These are phyloP conservation scores for Pocillopora grandis DNA, from an alignment of 92 coral and sea anemone genomes.

Conservation along the genomic window DNA sequence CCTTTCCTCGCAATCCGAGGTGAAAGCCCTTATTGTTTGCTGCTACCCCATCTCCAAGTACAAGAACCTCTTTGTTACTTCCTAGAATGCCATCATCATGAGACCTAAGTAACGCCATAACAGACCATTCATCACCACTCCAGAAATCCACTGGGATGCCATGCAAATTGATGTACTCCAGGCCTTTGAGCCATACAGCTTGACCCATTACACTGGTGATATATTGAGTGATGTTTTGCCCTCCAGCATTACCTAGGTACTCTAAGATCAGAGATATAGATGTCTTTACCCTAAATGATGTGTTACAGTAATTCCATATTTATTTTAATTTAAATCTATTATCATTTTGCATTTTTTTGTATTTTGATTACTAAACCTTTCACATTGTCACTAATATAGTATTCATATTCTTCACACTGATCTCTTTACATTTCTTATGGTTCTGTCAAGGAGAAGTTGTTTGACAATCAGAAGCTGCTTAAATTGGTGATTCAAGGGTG, in stretches of 20 bases:
- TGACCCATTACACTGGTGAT: slow-evolving; percentile 65
- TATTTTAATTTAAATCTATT: too few species aligned
- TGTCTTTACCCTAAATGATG: too few species aligned
- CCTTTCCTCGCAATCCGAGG: slow-evolving; percentile 59
- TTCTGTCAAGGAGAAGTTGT: too few species aligned
- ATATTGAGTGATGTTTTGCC: slow-evolving; percentile 39
- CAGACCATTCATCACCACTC: slow-evolving; percentile 80
- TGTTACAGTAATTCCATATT: too few species aligned
- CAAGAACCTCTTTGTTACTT: slow-evolving; percentile 34
- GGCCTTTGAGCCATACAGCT: slow-evolving; percentile 61
- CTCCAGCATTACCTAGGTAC: slow-evolving; percentile 34
- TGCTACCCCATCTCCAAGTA: slow-evolving; percentile 69
- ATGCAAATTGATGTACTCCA: slow-evolving; percentile 58
- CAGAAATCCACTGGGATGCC: slow-evolving; percentile 79
- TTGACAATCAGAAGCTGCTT: too few species aligned
- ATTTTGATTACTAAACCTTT: too few species aligned
- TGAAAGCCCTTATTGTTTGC: slow-evolving; percentile 62
- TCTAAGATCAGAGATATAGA: slow-evolving; percentile 12
- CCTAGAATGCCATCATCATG: slow-evolving; percentile 35
- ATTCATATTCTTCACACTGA: too few species aligned
- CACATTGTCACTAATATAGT: too few species aligned
- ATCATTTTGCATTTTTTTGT: too few species aligned
- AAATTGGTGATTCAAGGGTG: too few species aligned
- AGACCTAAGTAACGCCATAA: slow-evolving; percentile 74
- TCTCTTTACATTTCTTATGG: too few species aligned